Evolutionary conservation across 2,797 vertebrate species (phyloP), one percentile per base, ranked within the genome.

Genomic region (Melanotaenia maccullochi): DNA sequence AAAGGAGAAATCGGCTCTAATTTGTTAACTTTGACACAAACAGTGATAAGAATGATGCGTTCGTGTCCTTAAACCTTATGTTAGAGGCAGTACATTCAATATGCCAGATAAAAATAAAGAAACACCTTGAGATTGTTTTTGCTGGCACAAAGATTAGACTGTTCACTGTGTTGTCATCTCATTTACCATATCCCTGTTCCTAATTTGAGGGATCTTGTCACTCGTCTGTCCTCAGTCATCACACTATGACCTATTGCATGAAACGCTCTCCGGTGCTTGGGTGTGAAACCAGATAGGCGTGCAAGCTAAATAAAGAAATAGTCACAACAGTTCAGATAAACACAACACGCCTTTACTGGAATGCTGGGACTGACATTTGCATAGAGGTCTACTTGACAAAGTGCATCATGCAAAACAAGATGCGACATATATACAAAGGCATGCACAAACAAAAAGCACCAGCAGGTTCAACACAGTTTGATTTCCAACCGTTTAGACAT

Each of bases 281-380:
- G 78, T 79, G 85, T 89, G 91, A 87, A 93, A 92, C 83, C 81
- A 75, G 89, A 93, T 82, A 82, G 86, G 79, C 40, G 68, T 49
- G 77, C 81, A 69, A 52, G 89, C 92, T 93, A 93, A 91, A 93
- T 91, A 91, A 92, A 93, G 90, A 84, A 81, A 88, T 76, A 25
- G 83, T 80, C 84, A 90, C 88, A 90, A 89, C 88, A 84, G 86
- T 85, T 81, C 85, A 81, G 84, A 91, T 87, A 73, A 90, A 90
- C 87, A 92, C 87, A 90, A 85, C 85, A 71, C 60, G 74, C 63
- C 83, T 89, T 68, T 38, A 75, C 87, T 65, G 83, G 81, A 90
- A 91, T 81, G 87, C 84, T 1, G 52, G 59, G 74, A 75, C 73
- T 89, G 91, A 90, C 90, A 91, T 89, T 91, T 91, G 83, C 78